These are phyloP conservation scores for Porphyrio hochstetteri DNA, from an alignment of 2,113 vertebrate genomes.

Conservation along the genomic window DNA sequence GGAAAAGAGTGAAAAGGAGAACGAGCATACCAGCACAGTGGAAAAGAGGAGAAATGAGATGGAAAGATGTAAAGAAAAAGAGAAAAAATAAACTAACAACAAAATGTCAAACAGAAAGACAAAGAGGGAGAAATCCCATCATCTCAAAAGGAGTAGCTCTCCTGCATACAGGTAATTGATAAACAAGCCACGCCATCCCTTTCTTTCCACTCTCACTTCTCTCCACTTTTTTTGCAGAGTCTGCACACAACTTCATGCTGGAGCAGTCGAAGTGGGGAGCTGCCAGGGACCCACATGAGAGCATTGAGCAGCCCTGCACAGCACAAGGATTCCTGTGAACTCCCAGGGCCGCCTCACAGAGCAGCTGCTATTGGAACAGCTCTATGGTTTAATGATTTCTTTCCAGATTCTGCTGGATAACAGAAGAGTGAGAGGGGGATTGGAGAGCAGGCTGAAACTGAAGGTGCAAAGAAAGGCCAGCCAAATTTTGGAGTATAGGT, in stretches of 20 bases:
- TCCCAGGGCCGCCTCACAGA: neutral
- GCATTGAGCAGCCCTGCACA: neutral
- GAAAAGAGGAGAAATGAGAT: neutral
- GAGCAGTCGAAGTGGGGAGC: neutral
- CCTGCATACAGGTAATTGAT: neutral
- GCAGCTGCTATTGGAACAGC: slow-evolving; percentile 62
- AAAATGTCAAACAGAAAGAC: neutral
- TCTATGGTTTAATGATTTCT: neutral
- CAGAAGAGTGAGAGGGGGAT: neutral
- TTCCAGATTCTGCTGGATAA: slow-evolving; percentile 59
- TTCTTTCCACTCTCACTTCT: neutral
- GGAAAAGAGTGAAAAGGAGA: neutral
- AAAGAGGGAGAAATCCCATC: neutral
- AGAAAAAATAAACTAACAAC: neutral
- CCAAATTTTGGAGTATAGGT: slow-evolving; percentile 48
- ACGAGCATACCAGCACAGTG: neutral
- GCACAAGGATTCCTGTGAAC: slow-evolving; percentile 20
- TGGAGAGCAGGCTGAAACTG: neutral
- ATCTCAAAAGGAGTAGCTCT: neutral
- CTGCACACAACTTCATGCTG: neutral
- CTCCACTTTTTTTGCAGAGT: neutral
- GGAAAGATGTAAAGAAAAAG: neutral
- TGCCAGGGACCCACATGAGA: neutral
- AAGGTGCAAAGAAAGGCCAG: slow-evolving; percentile 70
- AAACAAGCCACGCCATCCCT: neutral